These are phyloP conservation scores for Cryptoprocta ferox DNA, from an alignment of 2,797 vertebrate genomes.

Conservation along the genomic window DNA sequence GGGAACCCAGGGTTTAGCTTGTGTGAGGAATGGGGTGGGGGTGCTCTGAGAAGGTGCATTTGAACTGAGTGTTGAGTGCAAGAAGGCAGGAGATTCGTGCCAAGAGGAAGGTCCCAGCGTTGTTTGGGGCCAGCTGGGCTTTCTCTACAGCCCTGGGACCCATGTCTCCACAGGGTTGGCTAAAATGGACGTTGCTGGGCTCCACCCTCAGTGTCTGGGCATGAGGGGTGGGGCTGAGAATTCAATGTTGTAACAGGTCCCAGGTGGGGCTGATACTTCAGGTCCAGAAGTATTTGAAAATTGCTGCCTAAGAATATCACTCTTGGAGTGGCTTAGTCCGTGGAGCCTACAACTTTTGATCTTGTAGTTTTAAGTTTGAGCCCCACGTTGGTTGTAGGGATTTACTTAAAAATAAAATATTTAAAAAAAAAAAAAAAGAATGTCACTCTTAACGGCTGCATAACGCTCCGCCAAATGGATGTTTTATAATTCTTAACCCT, in stretches of 20 bases:
- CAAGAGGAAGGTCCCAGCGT: neutral
- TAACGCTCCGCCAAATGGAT: neutral
- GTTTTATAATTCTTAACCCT: neutral
- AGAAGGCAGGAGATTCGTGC: neutral
- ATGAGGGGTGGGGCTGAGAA: neutral
- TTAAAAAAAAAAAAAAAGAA: too few relatives aligned
- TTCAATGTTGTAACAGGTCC: neutral
- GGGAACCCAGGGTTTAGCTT: neutral
- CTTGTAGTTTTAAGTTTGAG: too few relatives aligned
- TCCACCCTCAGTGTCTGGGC: too few relatives aligned
- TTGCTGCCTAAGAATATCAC: neutral
- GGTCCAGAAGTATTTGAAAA: neutral
- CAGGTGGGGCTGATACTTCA: neutral
- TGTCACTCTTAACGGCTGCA: neutral
- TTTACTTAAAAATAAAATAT: too few relatives aligned
- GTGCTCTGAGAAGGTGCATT: too few relatives aligned
- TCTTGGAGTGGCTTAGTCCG: too few relatives aligned
- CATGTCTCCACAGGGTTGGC: neutral
- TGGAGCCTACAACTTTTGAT: too few relatives aligned
- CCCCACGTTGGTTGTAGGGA: too few relatives aligned
- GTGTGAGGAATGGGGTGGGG: too few relatives aligned
- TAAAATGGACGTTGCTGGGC: neutral
- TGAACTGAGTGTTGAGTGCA: too few relatives aligned
- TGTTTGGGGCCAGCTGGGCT: neutral
- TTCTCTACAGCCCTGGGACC: neutral